Conservation (phyloP, 2,888 invertebrate genomes). For the Trichogramma dendrolimi region DNA sequence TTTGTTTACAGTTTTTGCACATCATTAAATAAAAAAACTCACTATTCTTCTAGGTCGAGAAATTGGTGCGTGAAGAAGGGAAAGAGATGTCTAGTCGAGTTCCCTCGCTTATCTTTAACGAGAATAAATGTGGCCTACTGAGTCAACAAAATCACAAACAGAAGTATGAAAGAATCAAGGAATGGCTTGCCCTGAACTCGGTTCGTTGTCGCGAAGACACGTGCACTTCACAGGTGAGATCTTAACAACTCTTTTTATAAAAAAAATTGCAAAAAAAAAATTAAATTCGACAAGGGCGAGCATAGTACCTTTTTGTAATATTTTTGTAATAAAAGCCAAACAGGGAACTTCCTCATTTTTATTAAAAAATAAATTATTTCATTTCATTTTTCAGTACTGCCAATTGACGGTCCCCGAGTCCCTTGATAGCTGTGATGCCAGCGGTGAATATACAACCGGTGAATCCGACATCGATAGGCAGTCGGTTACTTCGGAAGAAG, state of each 20-base stretch:
- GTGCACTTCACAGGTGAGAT: slow-evolving; percentile 42
- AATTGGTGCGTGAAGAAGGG: slow-evolving; percentile 66
- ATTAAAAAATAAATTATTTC: too few relatives aligned
- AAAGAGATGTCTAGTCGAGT: slow-evolving; percentile 48
- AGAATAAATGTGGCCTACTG: slow-evolving; percentile 32
- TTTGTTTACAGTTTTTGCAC: background rate
- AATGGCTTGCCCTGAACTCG: slow-evolving; percentile 63
- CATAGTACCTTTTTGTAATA: background rate
- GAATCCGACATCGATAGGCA: slow-evolving; percentile 66
- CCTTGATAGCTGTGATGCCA: slow-evolving; percentile 80
- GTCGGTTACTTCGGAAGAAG: slow-evolving; percentile 57
- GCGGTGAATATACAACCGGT: slow-evolving; percentile 79
- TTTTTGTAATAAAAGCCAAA: too few relatives aligned
- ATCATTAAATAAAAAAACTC: background rate
- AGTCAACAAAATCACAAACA: slow-evolving; percentile 52
- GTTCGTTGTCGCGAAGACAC: slow-evolving; percentile 39
- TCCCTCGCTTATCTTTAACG: slow-evolving; percentile 57
- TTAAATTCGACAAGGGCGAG: background rate
- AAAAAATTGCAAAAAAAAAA: background rate
- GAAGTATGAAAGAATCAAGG: slow-evolving; percentile 67
- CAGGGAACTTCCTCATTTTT: too few relatives aligned
- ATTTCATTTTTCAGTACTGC: slow-evolving; percentile 30
- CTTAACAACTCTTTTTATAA: too few relatives aligned
- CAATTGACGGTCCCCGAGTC: slow-evolving; percentile 50
- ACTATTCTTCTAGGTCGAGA: slow-evolving; percentile 60